Conservation (phyloP, 2,113 vertebrate species). For the Rallus limicola region DNA sequence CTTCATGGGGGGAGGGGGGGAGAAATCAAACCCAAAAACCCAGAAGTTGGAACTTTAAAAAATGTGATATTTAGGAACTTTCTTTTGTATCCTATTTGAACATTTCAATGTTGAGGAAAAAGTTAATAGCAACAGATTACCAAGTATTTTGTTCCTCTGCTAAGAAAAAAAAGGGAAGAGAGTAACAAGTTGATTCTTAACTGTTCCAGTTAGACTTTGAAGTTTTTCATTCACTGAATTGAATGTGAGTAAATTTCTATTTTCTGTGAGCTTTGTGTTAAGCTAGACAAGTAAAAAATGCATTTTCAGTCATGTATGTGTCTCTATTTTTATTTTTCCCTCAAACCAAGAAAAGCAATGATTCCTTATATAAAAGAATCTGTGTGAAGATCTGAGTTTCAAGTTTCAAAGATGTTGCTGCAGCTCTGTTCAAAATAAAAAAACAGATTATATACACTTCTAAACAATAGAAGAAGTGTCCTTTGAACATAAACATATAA, state of each 20-base stretch:
- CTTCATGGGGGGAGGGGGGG: not conserved
- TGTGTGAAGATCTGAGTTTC: constrained; percentile 2
- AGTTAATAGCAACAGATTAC: constrained; percentile 29
- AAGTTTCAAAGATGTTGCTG: not conserved
- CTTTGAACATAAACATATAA: not conserved
- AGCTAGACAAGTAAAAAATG: constrained; percentile 3
- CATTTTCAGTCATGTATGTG: constrained; percentile 6
- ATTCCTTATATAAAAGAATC: not conserved
- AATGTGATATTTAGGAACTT: not conserved
- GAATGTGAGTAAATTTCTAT: constrained; percentile 40
- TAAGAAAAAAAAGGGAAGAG: not conserved
- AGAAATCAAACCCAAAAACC: not conserved
- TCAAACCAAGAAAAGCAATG: not conserved
- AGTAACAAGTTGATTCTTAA: constrained; percentile 13
- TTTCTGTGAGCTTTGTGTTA: constrained; percentile 16
- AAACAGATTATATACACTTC: not conserved
- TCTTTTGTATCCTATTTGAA: not conserved
- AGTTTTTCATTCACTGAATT: constrained; percentile 6
- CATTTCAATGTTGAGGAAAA: not conserved
- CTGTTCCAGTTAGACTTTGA: constrained; percentile 13
- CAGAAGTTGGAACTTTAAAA: not conserved
- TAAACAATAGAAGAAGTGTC: not conserved
- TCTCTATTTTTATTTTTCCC: not conserved
- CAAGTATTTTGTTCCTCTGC: not conserved
- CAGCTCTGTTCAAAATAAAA: not conserved